phyloP scores from a whole-genome alignment of 2,797 vertebrate species.

The Cephalopachus bancanus region DNA sequence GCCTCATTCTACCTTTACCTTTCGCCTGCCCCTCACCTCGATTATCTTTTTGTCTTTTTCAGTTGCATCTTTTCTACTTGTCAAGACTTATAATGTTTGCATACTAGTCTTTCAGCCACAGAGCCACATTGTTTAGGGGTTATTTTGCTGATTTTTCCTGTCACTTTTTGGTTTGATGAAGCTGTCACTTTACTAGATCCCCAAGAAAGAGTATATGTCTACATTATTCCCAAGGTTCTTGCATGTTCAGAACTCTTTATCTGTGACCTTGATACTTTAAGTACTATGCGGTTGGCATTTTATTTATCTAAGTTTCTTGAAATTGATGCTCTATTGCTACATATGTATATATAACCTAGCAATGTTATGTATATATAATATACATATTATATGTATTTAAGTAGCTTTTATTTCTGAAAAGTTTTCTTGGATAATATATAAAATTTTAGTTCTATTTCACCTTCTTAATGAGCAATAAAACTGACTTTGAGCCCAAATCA shows the following conservation, averaged over 20 bases:
- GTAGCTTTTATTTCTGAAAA: not conserved
- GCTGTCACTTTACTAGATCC: not conserved
- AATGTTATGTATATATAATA: not conserved
- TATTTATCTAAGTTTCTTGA: not conserved
- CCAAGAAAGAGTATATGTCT: not conserved
- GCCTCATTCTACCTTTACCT: not conserved
- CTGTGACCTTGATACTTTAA: not conserved
- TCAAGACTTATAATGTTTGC: not conserved
- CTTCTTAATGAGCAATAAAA: not conserved
- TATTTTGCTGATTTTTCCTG: not conserved
- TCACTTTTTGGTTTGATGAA: not conserved
- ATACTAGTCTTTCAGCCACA: not conserved
- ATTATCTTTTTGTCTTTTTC: too few species aligned
- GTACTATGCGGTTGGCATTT: not conserved
- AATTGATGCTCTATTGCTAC: not conserved
- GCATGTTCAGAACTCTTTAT: not conserved
- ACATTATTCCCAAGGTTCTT: too few species aligned
- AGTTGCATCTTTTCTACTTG: not conserved
- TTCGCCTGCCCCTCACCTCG: not conserved
- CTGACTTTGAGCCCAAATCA: not conserved
- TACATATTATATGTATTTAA: not conserved
- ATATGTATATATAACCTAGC: not conserved
- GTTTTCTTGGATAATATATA: not conserved
- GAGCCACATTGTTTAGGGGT: not conserved
- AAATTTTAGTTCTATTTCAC: not conserved